Percentiles rank a stretch among this genome's conserved stretches.
Conservation (phyloP, 2,797 vertebrate genomes). For the Bradypodion ventrale region DNA sequence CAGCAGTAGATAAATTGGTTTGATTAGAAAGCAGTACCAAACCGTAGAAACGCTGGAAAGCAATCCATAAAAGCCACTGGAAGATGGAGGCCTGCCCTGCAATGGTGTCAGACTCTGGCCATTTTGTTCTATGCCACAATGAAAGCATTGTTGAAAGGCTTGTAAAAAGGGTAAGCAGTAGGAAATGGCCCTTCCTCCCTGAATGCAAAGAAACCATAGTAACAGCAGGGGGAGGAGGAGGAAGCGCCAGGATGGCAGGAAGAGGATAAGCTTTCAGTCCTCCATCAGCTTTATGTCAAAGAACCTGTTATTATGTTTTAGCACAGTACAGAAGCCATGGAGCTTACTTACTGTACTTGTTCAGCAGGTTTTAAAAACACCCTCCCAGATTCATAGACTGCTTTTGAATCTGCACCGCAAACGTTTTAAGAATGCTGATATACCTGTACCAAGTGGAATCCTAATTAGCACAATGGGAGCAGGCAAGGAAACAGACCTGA, state of each 20-base stretch:
- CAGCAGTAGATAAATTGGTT: neutral
- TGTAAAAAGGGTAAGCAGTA: neutral
- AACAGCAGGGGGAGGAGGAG: neutral
- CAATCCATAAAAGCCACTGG: neutral
- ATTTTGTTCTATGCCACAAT: neutral
- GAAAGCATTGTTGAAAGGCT: slow-evolving; percentile 21
- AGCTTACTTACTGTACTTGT: neutral
- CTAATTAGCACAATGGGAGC: neutral
- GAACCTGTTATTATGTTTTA: neutral
- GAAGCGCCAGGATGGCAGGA: neutral
- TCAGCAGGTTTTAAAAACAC: neutral
- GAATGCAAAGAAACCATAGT: slow-evolving; percentile 32
- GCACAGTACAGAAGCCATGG: neutral
- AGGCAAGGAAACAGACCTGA: neutral
- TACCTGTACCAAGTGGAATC: too few relatives aligned
- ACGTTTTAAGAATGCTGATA: neutral
- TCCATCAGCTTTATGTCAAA: slow-evolving; percentile 29
- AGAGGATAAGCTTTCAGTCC: slow-evolving; percentile 11
- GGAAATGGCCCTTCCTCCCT: neutral
- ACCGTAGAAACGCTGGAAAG: neutral
- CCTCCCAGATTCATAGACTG: neutral
- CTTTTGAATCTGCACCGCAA: neutral
- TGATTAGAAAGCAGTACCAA: neutral
- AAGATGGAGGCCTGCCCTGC: neutral
- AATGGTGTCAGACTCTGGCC: neutral